phyloP scores from a whole-genome alignment of 2,113 vertebrate genomes.

The Phylloscopus trochilus region DNA sequence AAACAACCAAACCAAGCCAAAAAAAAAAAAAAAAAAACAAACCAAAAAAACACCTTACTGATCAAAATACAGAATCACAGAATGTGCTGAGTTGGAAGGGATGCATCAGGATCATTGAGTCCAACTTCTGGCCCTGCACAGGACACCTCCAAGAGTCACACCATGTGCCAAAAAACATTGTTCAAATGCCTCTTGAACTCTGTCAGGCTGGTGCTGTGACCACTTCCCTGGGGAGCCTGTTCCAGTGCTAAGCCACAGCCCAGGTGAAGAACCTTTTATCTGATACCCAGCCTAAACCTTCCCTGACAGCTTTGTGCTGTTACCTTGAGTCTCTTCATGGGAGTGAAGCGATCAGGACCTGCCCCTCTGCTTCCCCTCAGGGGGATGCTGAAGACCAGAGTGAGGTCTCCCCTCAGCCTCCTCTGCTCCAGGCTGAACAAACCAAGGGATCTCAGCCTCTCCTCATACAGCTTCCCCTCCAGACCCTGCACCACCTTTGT shows the following conservation, averaged over 20 bases:
- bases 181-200: neutral
- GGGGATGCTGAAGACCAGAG: neutral
- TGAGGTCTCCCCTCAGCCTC: neutral
- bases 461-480: accelerated
- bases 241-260: neutral
- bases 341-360: neutral
- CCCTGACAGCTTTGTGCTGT: too few species aligned
- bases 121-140: neutral
- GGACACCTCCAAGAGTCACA: neutral
- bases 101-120: neutral
- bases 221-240: neutral
- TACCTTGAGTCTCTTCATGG: neutral
- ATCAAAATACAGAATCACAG: neutral
- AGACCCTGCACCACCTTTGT: accelerated
- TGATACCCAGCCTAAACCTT: neutral
- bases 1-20: too few species aligned
- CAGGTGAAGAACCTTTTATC: neutral
- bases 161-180: neutral
- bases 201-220: neutral
- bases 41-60: neutral
- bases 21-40: neutral
- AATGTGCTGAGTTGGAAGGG: neutral
- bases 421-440: neutral
- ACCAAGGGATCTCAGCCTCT: neutral
- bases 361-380: too few species aligned